Evolutionary conservation across 2,113 vertebrate species (phyloP), one percentile per base, ranked within the genome.

Genomic region (Sisor rabdophorus): DNA sequence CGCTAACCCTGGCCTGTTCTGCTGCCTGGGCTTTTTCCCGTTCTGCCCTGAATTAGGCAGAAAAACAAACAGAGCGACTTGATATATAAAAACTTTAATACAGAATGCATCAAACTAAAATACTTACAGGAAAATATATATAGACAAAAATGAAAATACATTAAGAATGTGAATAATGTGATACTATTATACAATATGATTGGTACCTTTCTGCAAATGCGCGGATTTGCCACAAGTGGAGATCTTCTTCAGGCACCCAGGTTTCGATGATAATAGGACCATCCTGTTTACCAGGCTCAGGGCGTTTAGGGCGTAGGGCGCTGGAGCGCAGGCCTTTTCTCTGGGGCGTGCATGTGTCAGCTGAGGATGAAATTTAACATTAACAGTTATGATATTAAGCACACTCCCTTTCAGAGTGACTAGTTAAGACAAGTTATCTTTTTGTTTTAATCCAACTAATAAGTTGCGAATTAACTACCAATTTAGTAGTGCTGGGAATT

Each of bases 181-280:
- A 2, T 32, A 10, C 2, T 8, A 3, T 30, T 61, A 60, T 17
- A 11, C 1, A 0, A 10, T 36, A 36, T 40, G 30, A 56, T 24
- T 24, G 65, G 79, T 79, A 98, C 97, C 97, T 95, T 89, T 99
- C 97, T 77, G 97, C 94, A 91, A 99, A 99, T 67, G 96, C 96
- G 89, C 96, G 92, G 85, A 99, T 99, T 90, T 99, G 97, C 97
- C 97, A 99, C 15, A 98, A 92, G 68, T 98, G 96, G 85, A 99
- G 89, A 54, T 99, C 97, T 83, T 99, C 97, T 84, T 99, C 97
- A 6, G 97, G 92, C 28, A 98, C 95, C 97, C 97, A 99, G 47
- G 94, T 97, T 90, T 99, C 97, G 9, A 98, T 95, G 84, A 99
- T 93, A 80, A 98, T 94, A 15, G 97, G 97, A 30, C 96, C 97